Percentiles rank a stretch among this genome's conserved stretches.
Conservation (phyloP, 2,888 invertebrate species). For the Amblyteles armatorius region DNA sequence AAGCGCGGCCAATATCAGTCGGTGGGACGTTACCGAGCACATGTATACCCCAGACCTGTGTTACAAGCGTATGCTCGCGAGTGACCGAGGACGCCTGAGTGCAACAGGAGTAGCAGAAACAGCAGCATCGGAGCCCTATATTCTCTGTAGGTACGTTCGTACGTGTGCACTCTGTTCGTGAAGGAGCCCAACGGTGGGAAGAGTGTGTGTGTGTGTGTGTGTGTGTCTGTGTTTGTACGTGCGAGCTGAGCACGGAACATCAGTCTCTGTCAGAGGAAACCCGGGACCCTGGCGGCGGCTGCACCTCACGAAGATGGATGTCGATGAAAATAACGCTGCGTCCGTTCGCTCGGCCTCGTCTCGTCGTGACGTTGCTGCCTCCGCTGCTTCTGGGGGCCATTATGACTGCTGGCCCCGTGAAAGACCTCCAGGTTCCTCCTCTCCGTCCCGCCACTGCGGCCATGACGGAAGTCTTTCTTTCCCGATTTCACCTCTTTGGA, state of each 20-base stretch:
- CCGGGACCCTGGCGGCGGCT: slow-evolving; percentile 69
- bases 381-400: slow-evolving; percentile 59
- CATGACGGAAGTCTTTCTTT: slow-evolving; percentile 53
- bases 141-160: slow-evolving; percentile 1
- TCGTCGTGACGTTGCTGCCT: slow-evolving; percentile 47
- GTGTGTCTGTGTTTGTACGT: slow-evolving; percentile 32
- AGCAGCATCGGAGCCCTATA: slow-evolving; percentile 15
- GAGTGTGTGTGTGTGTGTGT: slow-evolving; percentile 15
- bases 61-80: background rate
- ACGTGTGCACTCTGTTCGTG: slow-evolving; percentile 7
- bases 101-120: slow-evolving; percentile 13
- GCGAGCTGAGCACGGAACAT: slow-evolving; percentile 68
- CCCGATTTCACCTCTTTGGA: slow-evolving; percentile 36
- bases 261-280: slow-evolving; percentile 73
- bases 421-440: slow-evolving; percentile 34
- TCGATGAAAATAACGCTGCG: slow-evolving; percentile 73
- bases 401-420: slow-evolving; percentile 59
- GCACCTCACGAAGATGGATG: slow-evolving; percentile 74
- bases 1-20: slow-evolving; percentile 64
- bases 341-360: slow-evolving; percentile 43
- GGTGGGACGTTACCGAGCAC: background rate
- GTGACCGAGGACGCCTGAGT: slow-evolving; percentile 17
- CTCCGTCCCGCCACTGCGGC: slow-evolving; percentile 14
- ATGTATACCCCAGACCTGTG: background rate
- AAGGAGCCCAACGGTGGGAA: slow-evolving; percentile 19